Base-by-base conservation (phyloP, 2,888 invertebrate species). In the Metallyticus violacea region DNA sequence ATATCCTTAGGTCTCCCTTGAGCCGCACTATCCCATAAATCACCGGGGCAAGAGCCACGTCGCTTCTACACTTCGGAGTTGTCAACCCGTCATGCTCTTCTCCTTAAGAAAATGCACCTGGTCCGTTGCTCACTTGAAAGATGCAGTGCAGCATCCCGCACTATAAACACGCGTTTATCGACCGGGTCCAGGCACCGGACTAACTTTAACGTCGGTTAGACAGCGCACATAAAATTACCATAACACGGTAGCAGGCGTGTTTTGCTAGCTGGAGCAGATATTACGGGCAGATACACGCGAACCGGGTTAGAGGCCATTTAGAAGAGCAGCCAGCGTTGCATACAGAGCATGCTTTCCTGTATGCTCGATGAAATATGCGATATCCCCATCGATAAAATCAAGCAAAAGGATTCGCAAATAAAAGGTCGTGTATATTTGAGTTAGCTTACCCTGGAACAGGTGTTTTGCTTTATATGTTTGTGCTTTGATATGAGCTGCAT, bases 201-300 rank as follows among this genome's bases (percentile, higher is more conserved):
- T 6, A 25, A 81, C 25, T 30, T 6, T 81, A 30, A 81, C 26
- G 30, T n/a, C 7, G 25, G 40, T 26, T 30, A 81, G 81, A 30
- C 81, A 30, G 40, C 81, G n/a, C 81, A 81, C 81, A 81, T 81
- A 28, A 80, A 80, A 80, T 80, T 80, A 80, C 80, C 80, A 80
- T 80, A 30, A 81, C 26, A 81, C 81, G 40, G 26, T 7, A 26
- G 5, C 30, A 30, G 29, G 81, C 40, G 30, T 81, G 81, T 81
- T 81, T 22, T 81, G 25, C 28, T 28, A 22, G 30, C 80, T 27
- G 80, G 40, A 22, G 40, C 40, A 62, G 40, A 62, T 62, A 62
- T 62, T 62, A 62, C 40, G 9, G 40, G 40, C 22, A 62, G 40
- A 62, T 62, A 62, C 40, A 62, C 40, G 40, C 40, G 40, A 62